phyloP scores from a whole-genome alignment of 2,888 invertebrate species.

The Halictus ligatus region DNA sequence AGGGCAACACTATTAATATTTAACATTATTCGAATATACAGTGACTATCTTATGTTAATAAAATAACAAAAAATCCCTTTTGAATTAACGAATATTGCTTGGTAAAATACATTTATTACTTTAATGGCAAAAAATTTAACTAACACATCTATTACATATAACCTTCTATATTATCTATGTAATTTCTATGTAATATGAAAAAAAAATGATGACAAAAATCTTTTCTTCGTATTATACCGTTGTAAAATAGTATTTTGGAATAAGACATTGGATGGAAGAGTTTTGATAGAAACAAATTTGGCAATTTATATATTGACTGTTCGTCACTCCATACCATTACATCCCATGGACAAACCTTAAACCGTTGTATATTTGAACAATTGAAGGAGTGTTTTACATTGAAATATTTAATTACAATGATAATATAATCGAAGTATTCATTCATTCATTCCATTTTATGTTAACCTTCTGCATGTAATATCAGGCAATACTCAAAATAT shows the following conservation, averaged over 20 bases:
- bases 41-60: slow-evolving; percentile 53
- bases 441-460: slow-evolving; percentile 55
- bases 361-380: slow-evolving; percentile 32
- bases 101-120: slow-evolving; percentile 64
- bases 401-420: slow-evolving; percentile 37
- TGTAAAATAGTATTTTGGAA: slow-evolving; percentile 40
- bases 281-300: slow-evolving; percentile 48
- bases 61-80: slow-evolving; percentile 55
- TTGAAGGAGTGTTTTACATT: slow-evolving; percentile 31
- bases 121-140: slow-evolving; percentile 59
- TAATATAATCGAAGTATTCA: slow-evolving; percentile 55
- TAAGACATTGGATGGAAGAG: slow-evolving; percentile 46
- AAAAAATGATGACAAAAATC: slow-evolving; percentile 5
- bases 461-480: slow-evolving; percentile 68
- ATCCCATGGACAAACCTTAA: slow-evolving; percentile 43
- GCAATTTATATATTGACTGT: slow-evolving; percentile 43
- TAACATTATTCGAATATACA: slow-evolving; percentile 46
- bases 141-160: slow-evolving; percentile 70
- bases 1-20: slow-evolving; percentile 59
- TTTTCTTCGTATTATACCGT: slow-evolving; percentile 6
- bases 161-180: slow-evolving; percentile 58
- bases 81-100: slow-evolving; percentile 61
- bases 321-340: slow-evolving; percentile 32
- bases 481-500: slow-evolving; percentile 80
- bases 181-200: slow-evolving; percentile 40